Evolutionary conservation across 2,797 vertebrate species (phyloP), one percentile per base, ranked within the genome.

Genomic region (Chiroxiphia lanceolata): DNA sequence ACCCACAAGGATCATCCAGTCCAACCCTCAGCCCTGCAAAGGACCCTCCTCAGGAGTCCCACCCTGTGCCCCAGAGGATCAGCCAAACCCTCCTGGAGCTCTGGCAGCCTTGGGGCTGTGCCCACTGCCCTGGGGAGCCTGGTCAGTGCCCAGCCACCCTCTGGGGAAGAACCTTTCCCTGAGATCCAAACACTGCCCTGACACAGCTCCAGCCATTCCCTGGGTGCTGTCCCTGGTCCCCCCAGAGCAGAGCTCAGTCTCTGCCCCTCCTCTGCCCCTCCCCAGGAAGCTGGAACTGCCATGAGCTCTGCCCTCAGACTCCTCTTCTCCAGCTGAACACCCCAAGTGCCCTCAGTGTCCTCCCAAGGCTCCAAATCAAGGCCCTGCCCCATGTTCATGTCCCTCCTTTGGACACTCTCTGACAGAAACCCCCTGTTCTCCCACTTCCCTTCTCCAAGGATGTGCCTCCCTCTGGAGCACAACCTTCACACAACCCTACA

Each of bases 381-480:
- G 17, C 17, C 36, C 59, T 40, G 4, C 17, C 26, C 59, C 59
- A 40, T 29, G 8, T 9, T 6, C 3, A 1, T 29, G 22, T 29
- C 8, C 36, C 36, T 61, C 9, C 18, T 40, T 40, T 40, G 59
- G 36, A 40, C 59, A 14, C 59, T 61, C 57, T 36, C 11, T 19
- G 44, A 10, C 45, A 29, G 45, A 57, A 51, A 11, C 3, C 33
- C 13, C 6, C 2, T 2, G 0, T 34, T 57, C 16, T 50, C 9
- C 38, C 29, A 12, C 10, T 5, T 48, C 59, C n/a, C 53, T 63
- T 54, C 20, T 25, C 29, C 33, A 69, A 6, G 51, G 71, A 57
- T 1, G 2, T 1, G 2, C 25, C 4, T 34, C 25, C 10, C 12
- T 57, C 5, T 7, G 23, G 15, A 45, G 12, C 9, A 27, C n/a